Percentiles rank a stretch among this genome's conserved stretches.
Evolutionary conservation across 1,140 invertebrate species (phyloP).

Genomic region (Temnothorax nylanderi): DNA sequence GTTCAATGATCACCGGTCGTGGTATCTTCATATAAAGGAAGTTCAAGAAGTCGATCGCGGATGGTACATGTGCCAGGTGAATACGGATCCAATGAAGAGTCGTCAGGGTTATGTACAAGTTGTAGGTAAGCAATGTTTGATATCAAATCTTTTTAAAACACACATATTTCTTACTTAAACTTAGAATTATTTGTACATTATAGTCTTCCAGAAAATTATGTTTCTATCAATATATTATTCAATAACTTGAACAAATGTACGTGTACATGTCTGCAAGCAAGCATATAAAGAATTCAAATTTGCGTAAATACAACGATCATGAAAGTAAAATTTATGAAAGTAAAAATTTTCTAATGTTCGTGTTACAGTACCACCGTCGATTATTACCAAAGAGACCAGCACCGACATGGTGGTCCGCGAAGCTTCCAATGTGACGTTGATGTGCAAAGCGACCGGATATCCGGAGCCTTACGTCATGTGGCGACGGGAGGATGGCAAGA

Average conservation of each 20-base stretch:
- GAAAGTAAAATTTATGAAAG: neutral
- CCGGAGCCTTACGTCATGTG: slow-evolving; percentile 96
- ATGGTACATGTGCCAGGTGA: slow-evolving; percentile 95
- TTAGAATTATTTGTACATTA: neutral
- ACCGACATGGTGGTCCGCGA: slow-evolving; percentile 96
- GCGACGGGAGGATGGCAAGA: slow-evolving; percentile 94
- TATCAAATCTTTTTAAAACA: neutral
- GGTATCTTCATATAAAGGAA: slow-evolving; percentile 94
- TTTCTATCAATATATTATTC: neutral
- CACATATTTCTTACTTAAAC: neutral
- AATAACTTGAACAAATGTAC: neutral
- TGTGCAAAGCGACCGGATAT: slow-evolving; percentile 95
- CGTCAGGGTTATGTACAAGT: slow-evolving; percentile 95
- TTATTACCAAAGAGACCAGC: slow-evolving; percentile 94
- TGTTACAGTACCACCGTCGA: slow-evolving; percentile 92
- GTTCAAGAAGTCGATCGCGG: slow-evolving; percentile 93
- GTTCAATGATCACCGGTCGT: slow-evolving; percentile 95
- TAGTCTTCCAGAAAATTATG: neutral
- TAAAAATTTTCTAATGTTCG: neutral
- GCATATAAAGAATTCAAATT: neutral
- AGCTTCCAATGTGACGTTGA: slow-evolving; percentile 94
- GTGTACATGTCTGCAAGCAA: neutral
- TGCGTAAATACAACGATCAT: neutral
- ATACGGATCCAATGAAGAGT: slow-evolving; percentile 94
- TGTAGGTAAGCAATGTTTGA: slow-evolving; percentile 89